Conservation (phyloP, 2,113 vertebrate species). For the Lates calcarifer region DNA sequence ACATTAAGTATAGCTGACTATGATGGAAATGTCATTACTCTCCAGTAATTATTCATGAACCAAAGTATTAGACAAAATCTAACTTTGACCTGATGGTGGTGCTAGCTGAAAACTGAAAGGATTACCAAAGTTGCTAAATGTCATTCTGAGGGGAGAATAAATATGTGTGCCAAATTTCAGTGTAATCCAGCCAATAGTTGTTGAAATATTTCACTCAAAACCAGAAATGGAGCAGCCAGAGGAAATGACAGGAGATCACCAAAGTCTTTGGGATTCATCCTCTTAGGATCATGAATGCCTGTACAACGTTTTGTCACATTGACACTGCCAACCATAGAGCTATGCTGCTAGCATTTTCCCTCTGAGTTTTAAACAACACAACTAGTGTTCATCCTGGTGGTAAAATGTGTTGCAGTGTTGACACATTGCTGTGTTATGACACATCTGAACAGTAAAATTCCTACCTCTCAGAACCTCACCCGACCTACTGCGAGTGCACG, state of each 20-base stretch:
- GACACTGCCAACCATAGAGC: neutral
- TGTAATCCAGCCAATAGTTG: neutral
- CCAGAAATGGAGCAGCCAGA: neutral
- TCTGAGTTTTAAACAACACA: neutral
- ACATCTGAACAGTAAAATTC: slow-evolving; percentile 8
- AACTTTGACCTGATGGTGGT: too few species aligned
- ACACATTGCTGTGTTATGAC: slow-evolving; percentile 7
- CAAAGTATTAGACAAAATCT: too few species aligned
- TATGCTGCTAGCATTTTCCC: neutral
- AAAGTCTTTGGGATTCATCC: neutral
- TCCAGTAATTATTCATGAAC: too few species aligned
- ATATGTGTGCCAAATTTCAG: neutral
- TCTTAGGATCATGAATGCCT: neutral
- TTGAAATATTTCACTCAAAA: neutral
- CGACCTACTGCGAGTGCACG: slow-evolving; percentile 29
- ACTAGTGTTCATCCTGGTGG: neutral
- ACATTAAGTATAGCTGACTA: neutral
- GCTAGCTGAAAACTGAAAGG: too few species aligned
- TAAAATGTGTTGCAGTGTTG: slow-evolving; percentile 18
- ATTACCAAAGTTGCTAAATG: neutral
- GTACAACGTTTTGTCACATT: neutral
- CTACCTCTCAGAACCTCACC: neutral
- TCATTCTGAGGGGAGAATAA: neutral
- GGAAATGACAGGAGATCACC: neutral
- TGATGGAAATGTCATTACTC: too few species aligned